Evolutionary conservation across 2,797 vertebrate genomes (phyloP), one percentile per base, ranked within the genome.

Genomic region (Myoxocephalus aenaeus): DNA sequence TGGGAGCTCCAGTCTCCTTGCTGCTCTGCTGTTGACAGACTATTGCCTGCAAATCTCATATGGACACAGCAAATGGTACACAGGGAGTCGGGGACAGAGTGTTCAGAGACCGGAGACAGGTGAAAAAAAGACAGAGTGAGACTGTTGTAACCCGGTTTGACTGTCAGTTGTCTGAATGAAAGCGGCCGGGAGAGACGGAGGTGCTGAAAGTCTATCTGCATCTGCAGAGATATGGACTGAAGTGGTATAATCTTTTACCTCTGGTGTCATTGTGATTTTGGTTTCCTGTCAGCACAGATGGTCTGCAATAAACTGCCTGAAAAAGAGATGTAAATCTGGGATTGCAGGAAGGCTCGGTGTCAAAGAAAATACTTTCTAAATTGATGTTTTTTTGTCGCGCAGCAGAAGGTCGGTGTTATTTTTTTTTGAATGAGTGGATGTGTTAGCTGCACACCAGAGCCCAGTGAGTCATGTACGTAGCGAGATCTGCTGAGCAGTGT

Each of bases 11-110:
- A 83, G 88, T 90, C 90, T 91, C 89, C 90, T 90, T 85, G 87
- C 89, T 79, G 89, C 86, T 86, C 89, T 77, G 83, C 88, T 92
- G 92, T 91, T 94, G 93, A 94, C 89, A 89, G 92, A 91, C 87
- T 89, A 90, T 85, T 84, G 88, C 84, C 85, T 89, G 91, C 89
- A 92, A 90, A 93, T 92, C 93, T 93, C 91, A 92, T 93, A 92
- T 89, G 89, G 88, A 92, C 92, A 91, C 89, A 88, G 86, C 78
- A 84, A 89, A 93, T 87, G 87, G 88, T 89, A 92, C 86, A 92
- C 80, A 81, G 87, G 83, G 86, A 89, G 70, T 83, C 64, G 57
- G 81, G 69, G 81, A 90, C 83, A 77, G 73, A 82, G 82, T 80
- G 65, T 76, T 82, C 70, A 73, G 82, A 85, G 83, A 87, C 69